Base-by-base conservation (phyloP, 2,888 invertebrate genomes). In the Rhogogaster chlorosoma region DNA sequence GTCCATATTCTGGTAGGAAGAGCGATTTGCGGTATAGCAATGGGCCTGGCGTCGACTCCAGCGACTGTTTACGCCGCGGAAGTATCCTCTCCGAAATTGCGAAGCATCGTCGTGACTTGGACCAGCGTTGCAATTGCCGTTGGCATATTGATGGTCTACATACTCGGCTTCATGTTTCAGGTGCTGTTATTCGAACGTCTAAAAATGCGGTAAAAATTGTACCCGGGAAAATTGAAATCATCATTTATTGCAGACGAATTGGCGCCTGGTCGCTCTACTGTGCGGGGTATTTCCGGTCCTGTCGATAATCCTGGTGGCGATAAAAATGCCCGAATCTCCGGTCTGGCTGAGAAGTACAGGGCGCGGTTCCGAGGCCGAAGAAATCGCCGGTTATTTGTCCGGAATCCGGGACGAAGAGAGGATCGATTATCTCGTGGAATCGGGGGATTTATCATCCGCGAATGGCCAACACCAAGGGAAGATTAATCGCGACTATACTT, bases 11-110 rank as follows among this genome's bases (percentile, higher is more conserved):
- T 95, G 1, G 90, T 93, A 0, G 95, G 94, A 1, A 90, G 95
- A 88, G 87, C 94, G 10, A 89, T 95, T 26, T 94, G 94, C 6
- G 95, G 95, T n/a, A 87, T 94, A 18, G 94, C 94, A 0, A 94
- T 94, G 1, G 95, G 95, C 0, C 89, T 95, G 83, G 94, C 94
- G 2, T 94, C 95, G 70, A 94, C 94, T 12, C 95, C 95, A 0
- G 94, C 95, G 0, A 94, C 95, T 0, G 94, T 95, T 29, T 95
- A 95, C 88, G 93, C 94, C 87, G 94, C 95, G 0, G 95, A 95
- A 90, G 91, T 95, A 6, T 92, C 95, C 0, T 93, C 93, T 1
- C 90, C 94, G 0, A 92, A 93, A 77, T 90, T 94, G 86, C 90
- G 95, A 86, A 93, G 94, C 10, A 94, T 94, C 67, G 93, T 95